These are phyloP conservation scores for Burhinus bistriatus DNA, from an alignment of 2,113 vertebrate species.

Conservation along the genomic window DNA sequence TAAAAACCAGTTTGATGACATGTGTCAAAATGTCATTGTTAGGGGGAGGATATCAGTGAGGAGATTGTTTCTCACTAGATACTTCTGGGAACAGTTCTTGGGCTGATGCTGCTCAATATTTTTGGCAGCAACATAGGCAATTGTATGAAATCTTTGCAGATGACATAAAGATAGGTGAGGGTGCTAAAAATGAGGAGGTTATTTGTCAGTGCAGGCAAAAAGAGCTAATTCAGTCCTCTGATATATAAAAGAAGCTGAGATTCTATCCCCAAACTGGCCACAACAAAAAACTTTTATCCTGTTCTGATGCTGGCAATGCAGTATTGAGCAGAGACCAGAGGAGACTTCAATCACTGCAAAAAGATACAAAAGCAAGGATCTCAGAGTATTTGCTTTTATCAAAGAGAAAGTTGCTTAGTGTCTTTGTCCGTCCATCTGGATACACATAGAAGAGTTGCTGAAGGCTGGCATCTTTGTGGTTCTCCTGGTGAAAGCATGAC, in stretches of 20 bases:
- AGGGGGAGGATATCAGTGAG: background rate
- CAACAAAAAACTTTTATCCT: background rate
- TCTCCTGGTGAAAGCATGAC: background rate
- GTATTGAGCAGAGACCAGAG: background rate
- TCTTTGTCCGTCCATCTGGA: background rate
- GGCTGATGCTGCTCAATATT: background rate
- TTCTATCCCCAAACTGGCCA: background rate
- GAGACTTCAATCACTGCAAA: background rate
- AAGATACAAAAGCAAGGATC: background rate
- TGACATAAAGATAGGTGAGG: background rate
- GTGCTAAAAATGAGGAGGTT: background rate
- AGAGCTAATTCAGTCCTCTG: background rate
- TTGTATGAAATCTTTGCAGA: background rate
- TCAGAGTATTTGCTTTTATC: background rate
- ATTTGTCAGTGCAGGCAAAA: background rate
- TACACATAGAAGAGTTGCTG: background rate
- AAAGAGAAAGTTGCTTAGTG: background rate
- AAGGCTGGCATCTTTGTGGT: background rate
- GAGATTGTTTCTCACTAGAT: background rate
- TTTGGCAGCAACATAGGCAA: background rate
- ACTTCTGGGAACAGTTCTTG: background rate
- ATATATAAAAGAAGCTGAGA: background rate
- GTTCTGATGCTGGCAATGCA: fast-evolving
- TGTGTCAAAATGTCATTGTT: background rate
- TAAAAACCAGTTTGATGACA: background rate